Conservation (phyloP, 2,797 vertebrate species). For the Sebastes vulpes region DNA sequence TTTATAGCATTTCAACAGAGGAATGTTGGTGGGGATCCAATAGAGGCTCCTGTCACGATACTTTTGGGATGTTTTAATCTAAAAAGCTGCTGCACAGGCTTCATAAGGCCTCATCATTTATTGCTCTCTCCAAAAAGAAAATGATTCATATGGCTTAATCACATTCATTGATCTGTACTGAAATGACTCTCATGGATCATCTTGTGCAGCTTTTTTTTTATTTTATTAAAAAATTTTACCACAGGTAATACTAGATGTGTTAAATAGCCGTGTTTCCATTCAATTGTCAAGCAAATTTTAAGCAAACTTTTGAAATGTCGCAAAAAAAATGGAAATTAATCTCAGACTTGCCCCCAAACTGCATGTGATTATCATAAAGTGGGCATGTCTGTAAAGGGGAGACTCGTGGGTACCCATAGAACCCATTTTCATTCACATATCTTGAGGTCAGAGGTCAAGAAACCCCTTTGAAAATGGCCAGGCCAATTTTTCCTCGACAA, state of each 20-base stretch:
- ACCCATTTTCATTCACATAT: too few species aligned
- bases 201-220: slow-evolving; percentile 11
- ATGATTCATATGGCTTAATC: slow-evolving; percentile 7
- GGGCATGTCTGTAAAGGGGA: too few species aligned
- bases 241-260: slow-evolving; percentile 24
- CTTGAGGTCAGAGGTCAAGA: too few species aligned
- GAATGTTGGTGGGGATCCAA: slow-evolving; percentile 31
- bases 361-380: too few species aligned
- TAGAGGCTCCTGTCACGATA: background rate
- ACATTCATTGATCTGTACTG: slow-evolving; percentile 29
- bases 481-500: too few species aligned
- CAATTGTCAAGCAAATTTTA: background rate
- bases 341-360: too few species aligned
- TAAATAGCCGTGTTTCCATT: background rate
- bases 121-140: slow-evolving; percentile 10
- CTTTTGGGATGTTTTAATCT: slow-evolving; percentile 30
- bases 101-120: slow-evolving; percentile 1
- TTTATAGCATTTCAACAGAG: slow-evolving; percentile 37
- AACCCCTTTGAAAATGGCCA: too few species aligned
- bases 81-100: slow-evolving; percentile 15
- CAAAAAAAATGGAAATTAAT: background rate
- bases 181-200: slow-evolving; percentile 48
- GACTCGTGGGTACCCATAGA: too few species aligned
- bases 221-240: background rate
- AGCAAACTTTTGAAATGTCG: background rate